Evolutionary conservation across 2,797 vertebrate species (phyloP).

Genomic region (Cichlasoma orientale): DNA sequence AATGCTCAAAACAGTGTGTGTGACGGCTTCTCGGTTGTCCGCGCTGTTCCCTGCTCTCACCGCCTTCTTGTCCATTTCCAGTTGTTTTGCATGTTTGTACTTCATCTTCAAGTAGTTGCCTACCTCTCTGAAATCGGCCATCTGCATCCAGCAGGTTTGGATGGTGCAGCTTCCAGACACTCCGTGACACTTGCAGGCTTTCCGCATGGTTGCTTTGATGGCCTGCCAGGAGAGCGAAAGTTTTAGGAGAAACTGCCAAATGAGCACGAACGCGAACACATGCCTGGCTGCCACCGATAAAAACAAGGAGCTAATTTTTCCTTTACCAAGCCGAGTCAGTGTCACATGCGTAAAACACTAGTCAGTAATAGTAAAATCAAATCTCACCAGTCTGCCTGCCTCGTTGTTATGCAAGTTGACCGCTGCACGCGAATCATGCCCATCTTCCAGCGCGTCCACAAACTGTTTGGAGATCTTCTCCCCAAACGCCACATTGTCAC

Average conservation of each 20-base stretch:
- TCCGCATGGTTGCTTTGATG: slow-evolving; percentile 90
- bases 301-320: not conserved
- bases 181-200: slow-evolving; percentile 95
- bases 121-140: slow-evolving; percentile 91
- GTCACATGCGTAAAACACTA: not conserved
- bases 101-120: slow-evolving; percentile 93
- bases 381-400: slow-evolving; percentile 89
- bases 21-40: slow-evolving; percentile 83
- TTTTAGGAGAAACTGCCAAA: not conserved
- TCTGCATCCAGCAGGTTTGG: slow-evolving; percentile 97
- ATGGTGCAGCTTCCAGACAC: slow-evolving; percentile 97
- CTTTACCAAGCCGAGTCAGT: not conserved
- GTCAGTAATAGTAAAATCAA: not conserved
- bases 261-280: not conserved
- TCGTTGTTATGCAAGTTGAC: slow-evolving; percentile 98
- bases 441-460: slow-evolving; percentile 93
- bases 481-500: slow-evolving; percentile 94
- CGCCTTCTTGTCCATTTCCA: slow-evolving; percentile 91
- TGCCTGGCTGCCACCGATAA: not conserved
- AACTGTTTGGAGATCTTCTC: slow-evolving; percentile 94
- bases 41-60: slow-evolving; percentile 90
- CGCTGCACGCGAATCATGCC: slow-evolving; percentile 91
- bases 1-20: slow-evolving; percentile 82
- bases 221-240: slow-evolving; percentile 77
- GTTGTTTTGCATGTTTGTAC: slow-evolving; percentile 88